Conservation (phyloP, 2,888 invertebrate species). For the Pyrgus malvae region DNA sequence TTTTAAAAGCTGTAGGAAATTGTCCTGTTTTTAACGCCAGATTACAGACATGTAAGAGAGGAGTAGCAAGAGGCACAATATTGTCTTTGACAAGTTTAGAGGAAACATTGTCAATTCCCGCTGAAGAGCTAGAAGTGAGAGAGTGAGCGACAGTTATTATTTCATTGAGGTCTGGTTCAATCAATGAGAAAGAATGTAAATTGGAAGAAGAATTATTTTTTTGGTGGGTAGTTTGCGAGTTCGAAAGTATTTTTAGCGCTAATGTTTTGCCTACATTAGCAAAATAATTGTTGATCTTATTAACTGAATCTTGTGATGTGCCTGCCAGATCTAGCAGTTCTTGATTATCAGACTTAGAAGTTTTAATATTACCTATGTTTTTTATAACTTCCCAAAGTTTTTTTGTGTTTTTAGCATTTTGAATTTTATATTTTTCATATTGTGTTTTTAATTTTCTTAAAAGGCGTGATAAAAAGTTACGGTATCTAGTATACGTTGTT, state of each 20-base stretch:
- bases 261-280: constrained; percentile 1
- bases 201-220: not conserved
- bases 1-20: constrained; percentile 3
- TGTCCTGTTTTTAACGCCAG: not conserved
- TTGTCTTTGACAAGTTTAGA: not conserved
- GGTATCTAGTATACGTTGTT: not conserved
- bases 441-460: not conserved
- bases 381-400: constrained; percentile 7
- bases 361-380: not conserved
- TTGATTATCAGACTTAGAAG: not conserved
- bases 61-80: not conserved
- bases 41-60: not conserved
- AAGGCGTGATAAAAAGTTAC: not conserved
- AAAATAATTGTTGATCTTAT: constrained; percentile 1
- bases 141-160: not conserved
- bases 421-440: not conserved
- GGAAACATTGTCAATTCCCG: constrained; percentile 3
- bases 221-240: not conserved
- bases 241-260: not conserved
- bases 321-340: not conserved
- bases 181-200: not conserved
- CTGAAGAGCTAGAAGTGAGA: not conserved
- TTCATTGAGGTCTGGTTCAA: not conserved
- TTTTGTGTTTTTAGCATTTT: constrained; percentile 2
- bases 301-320: not conserved